Base-by-base conservation (phyloP, 2,113 vertebrate species). In the Gnathochromis pfefferi region DNA sequence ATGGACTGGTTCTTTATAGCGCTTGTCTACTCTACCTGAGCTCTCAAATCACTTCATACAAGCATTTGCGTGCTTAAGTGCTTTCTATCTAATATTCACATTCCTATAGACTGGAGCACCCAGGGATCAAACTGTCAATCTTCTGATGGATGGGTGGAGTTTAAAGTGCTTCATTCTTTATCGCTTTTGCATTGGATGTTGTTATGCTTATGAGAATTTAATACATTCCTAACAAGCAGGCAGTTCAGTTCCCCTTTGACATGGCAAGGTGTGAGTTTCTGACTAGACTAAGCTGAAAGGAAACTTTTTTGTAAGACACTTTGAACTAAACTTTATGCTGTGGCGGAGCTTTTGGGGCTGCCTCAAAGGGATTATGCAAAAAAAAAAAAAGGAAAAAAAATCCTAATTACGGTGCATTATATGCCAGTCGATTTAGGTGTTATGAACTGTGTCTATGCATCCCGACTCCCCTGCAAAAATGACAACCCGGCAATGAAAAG, bases 391-490 rank as follows among this genome's bases (percentile, higher is more conserved):
- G 5, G 0, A 54, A 73, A 83, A 81, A 86, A 70, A 90, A 86
- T 84, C 51, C 23, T 86, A 89, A 92, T 88, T 89, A 89, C 54
- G 3, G 26, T 70, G 54, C 60, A 78, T 89, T 87, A 85, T 84
- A 89, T 84, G 40, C 60, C 87, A 87, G 68, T 91, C 51, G 54
- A 87, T 90, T 86, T 53, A 87, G 57, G 45, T 68, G 60, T 55
- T 87, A 51, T 84, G 86, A 91, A 89, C 88, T 47, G 81, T 47
- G 23, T 70, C 40, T 47, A 35, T 60, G 70, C 83, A 23, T 11
- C 33, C 51, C 7, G 9, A 13, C 51, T 85, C 40, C 80, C 8
- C 57, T 9, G 73, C 28, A 82, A 86, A 89, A 90, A 89, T 83
- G 58, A 86, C 55, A 86, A 85, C 87, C 58, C 33, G 73, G 60